These are phyloP conservation scores for Mesorhabditis spiculigera DNA, from an alignment of 2,888 invertebrate species.

Conservation along the genomic window DNA sequence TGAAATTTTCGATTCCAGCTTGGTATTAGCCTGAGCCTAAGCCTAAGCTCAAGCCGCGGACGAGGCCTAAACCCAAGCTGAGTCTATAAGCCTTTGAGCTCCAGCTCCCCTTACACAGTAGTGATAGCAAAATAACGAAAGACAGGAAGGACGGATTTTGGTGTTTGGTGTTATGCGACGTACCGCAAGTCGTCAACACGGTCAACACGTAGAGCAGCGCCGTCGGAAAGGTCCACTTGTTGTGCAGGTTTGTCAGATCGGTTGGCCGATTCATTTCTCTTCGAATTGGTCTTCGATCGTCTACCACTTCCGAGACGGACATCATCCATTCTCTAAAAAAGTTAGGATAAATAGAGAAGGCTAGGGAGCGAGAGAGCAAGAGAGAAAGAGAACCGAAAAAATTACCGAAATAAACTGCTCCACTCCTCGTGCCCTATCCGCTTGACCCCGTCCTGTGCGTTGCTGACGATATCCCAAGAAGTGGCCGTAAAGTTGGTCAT, in stretches of 20 bases:
- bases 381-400: too few species aligned
- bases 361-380: too few species aligned
- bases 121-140: neutral
- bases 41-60: too few species aligned
- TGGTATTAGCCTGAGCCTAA: too few species aligned
- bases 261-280: constrained; percentile 48
- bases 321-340: constrained; percentile 52
- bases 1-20: too few species aligned
- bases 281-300: constrained; percentile 52
- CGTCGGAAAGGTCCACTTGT: constrained; percentile 59
- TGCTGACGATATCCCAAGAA: constrained; percentile 49
- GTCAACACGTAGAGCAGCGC: constrained; percentile 57
- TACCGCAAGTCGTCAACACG: constrained; percentile 59
- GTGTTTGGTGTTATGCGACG: too few species aligned
- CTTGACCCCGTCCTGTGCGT: constrained; percentile 48
- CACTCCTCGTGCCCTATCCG: constrained; percentile 46
- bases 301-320: constrained; percentile 47
- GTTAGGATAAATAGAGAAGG: too few species aligned
- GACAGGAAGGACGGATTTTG: neutral
- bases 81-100: too few species aligned
- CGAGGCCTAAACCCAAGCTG: too few species aligned
- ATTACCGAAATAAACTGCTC: constrained; percentile 17
- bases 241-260: constrained; percentile 52
- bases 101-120: neutral
- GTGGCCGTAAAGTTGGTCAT: constrained; percentile 55